Conservation (phyloP, 2,113 vertebrate species). For the Climacteris rufus region DNA sequence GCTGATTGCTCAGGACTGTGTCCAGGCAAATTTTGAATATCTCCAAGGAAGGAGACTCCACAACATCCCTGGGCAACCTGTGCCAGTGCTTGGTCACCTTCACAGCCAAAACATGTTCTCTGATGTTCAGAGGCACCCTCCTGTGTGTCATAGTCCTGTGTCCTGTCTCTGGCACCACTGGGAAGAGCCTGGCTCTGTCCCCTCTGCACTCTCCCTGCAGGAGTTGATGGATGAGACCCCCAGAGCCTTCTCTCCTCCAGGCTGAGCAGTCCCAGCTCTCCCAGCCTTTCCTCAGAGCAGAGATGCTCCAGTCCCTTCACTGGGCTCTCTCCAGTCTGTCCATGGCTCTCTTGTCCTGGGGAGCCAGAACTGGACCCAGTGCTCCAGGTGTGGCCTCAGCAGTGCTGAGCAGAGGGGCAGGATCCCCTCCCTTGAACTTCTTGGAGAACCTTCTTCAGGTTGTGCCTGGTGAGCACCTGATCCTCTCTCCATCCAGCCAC, state of each 20-base stretch:
- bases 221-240: background rate
- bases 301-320: background rate
- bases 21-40: accelerated
- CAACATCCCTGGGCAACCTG: background rate
- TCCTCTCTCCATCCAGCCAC: background rate
- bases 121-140: background rate
- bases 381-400: background rate
- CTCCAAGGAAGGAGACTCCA: background rate
- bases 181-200: background rate
- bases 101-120: background rate
- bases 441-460: background rate
- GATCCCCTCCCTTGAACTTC: background rate
- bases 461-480: background rate
- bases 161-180: background rate
- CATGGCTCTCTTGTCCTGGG: background rate
- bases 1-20: accelerated
- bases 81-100: background rate
- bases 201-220: background rate
- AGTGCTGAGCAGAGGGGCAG: background rate
- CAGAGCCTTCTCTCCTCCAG: background rate
- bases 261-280: background rate
- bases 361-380: background rate
- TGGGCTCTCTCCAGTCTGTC: background rate
- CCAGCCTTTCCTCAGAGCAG: background rate
- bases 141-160: background rate